A percentile compares a stretch with the other conserved stretches of the same genome.
These are phyloP conservation scores for Danio choprae DNA, from an alignment of 2,797 vertebrate genomes.

Conservation along the genomic window DNA sequence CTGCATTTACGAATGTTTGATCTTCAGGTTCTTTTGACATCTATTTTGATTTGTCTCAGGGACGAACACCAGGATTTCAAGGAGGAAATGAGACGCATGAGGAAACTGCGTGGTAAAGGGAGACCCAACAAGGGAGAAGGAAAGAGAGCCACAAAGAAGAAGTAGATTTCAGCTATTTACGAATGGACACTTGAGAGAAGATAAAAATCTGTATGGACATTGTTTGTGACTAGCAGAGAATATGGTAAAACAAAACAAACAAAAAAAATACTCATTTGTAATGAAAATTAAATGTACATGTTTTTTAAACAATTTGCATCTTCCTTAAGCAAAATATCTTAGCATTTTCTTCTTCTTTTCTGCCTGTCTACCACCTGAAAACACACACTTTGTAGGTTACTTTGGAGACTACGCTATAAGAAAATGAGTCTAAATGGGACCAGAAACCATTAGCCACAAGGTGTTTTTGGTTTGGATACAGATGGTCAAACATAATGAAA, in stretches of 20 bases:
- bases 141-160: slow-evolving; percentile 89
- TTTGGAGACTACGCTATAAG: neutral
- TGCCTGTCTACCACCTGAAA: neutral
- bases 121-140: slow-evolving; percentile 94
- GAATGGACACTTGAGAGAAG: neutral
- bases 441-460: neutral
- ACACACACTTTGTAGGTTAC: neutral
- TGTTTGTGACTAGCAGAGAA: neutral
- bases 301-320: neutral
- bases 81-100: slow-evolving; percentile 90
- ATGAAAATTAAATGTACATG: slow-evolving; percentile 7
- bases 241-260: neutral
- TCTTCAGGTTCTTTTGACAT: neutral
- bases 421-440: neutral
- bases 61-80: slow-evolving; percentile 97
- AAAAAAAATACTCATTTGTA: neutral
- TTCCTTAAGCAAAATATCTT: neutral
- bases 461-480: neutral
- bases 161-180: slow-evolving; percentile 69
- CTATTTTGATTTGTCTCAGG: slow-evolving; percentile 68
- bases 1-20: neutral
- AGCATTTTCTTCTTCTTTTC: neutral
- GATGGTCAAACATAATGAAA: neutral
- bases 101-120: slow-evolving; percentile 91
- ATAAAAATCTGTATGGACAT: neutral